phyloP scores from a whole-genome alignment of 2,113 vertebrate genomes.

The Aepyceros melampus region DNA sequence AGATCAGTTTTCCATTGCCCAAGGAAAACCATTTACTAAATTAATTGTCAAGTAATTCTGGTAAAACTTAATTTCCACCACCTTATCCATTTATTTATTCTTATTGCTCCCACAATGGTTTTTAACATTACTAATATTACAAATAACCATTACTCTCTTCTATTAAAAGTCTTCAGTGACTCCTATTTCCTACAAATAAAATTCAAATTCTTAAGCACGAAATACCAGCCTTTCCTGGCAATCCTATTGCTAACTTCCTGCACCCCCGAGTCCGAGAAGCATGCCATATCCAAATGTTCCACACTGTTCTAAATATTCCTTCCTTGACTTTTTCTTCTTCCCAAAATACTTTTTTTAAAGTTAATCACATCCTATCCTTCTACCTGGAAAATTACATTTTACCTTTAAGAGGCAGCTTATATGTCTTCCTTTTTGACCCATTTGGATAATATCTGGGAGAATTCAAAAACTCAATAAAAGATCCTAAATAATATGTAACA shows the following conservation, averaged over 20 bases:
- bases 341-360: not conserved
- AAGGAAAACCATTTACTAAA: constrained; percentile 35
- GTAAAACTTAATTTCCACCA: not conserved
- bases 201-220: not conserved
- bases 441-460: not conserved
- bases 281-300: not conserved
- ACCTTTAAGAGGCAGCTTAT: not conserved
- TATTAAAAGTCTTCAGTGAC: not conserved
- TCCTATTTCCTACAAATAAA: constrained; percentile 17
- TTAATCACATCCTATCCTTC: not conserved
- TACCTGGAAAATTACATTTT: not conserved
- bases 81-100: not conserved
- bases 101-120: not conserved
- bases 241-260: not conserved
- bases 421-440: not conserved
- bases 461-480: not conserved
- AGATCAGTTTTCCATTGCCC: not conserved
- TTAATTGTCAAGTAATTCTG: constrained; percentile 26
- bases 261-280: not conserved
- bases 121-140: not conserved
- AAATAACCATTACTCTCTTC: not conserved
- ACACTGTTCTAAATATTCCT: not conserved
- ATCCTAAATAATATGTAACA: not conserved
- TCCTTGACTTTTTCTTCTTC: not conserved
- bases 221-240: not conserved